Base-by-base conservation (phyloP, 2,113 vertebrate species). In the Mobula birostris region DNA sequence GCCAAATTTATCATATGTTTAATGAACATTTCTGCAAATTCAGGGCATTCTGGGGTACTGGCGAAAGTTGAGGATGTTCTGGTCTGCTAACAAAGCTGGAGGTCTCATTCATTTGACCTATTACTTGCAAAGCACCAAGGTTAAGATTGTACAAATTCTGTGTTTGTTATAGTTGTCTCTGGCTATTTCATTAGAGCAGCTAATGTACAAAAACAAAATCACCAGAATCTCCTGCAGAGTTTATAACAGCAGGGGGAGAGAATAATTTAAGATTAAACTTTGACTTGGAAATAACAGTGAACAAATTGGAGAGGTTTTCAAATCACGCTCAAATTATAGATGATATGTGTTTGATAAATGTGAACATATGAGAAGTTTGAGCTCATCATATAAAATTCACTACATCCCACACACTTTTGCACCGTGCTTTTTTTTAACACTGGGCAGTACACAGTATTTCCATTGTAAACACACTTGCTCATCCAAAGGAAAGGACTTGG, bases 101-200 rank as follows among this genome's bases (percentile, higher is more conserved):
- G 48, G 70, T 56, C 70, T 76, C 91, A 93, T 72, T 29, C 40
- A 76, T 93, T 76, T 93, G 68, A 93, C 91, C 36, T 72, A 27
- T 48, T 48, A 93, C 21, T 48, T 56, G 32, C 17, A 74, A 48
- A 48, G 90, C 6, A 11, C 66, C 11, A 19, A 12, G 19, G 91
- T 48, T 74, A 72, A 93, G 70, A 74, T 93, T 24, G n/a, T 93
- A 56, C 74, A 56, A 93, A 14, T 40, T 29, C 24, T 29, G 40
- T 76, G 29, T 63, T 61, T 74, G 19, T 93, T n/a, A 56, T 56
- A 93, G 76, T 90, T 93, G 36, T 76, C 40, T 93, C 32, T 40
- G 27, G 36, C 40, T 76, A 74, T 29, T 29, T 21, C 12, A 56
- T 93, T 74, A 93, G 27, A 27, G 8, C 56, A 27, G 56, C 21